Evolutionary conservation across 2,113 vertebrate species (phyloP), one percentile per base, ranked within the genome.

Genomic region (Phyllostomus hastatus): DNA sequence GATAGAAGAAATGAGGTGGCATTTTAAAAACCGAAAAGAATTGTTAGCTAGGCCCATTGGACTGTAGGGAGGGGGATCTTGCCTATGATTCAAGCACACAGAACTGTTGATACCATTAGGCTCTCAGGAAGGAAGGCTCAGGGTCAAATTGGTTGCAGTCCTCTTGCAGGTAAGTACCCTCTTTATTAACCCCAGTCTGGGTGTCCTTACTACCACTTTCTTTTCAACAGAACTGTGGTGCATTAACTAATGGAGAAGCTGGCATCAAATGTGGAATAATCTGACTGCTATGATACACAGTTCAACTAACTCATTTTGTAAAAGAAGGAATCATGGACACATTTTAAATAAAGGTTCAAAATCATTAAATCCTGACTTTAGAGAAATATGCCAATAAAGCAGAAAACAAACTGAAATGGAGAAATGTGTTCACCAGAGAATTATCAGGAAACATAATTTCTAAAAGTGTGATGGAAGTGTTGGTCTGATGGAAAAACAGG

Each of bases 81-180:
- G 7, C 17, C 7, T 76, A 1, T 57, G 4, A 76, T 76, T 61
- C 46, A 38, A 50, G 54, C 24, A n/a, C 0, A 48, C 3, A 48
- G 17, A 50, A 8, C 41, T 11, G 5, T 6, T 12, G 28, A 26
- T 33, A 24, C 0, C n/a, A n/a, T 50, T 33, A 85, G 6, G 20
- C 0, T 33, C 64, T 19, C 41, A 0, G 59, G 46, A 24, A 80
- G 59, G 38, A 33, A 75, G 24, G 1, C 1, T 75, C 22, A 52
- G 35, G 4, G 11, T 28, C 20, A 12, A 6, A 31, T 26, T 24
- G 4, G 1, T 33, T 54, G 11, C 17, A 70, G 1, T 2, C 3
- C 4, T 0, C 4, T n/a, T 72, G 8, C 10, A 17, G 2, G 19
- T 0, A 20, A 35, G 33, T 14, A 10, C 11, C 5, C 7, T 78